These are phyloP conservation scores for Metellina segmentata DNA, from an alignment of 2,888 invertebrate genomes.

Conservation along the genomic window DNA sequence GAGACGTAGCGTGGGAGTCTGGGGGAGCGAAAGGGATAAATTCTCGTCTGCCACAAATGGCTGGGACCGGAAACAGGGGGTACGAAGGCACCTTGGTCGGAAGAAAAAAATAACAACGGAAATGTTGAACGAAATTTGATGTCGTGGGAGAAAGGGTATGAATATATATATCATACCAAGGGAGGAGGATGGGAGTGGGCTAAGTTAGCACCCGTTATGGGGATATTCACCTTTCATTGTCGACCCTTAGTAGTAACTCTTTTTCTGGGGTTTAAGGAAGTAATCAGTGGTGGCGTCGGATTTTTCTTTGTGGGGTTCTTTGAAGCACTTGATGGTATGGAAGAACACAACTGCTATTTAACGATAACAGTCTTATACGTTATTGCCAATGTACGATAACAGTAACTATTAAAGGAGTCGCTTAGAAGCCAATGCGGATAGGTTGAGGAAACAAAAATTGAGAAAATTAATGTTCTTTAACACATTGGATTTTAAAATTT, in stretches of 20 bases:
- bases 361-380: no score
- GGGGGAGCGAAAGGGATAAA: conserved; percentile 74
- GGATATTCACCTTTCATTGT: conserved; percentile 33
- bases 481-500: no score
- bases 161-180: conserved; percentile 62
- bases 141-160: conserved; percentile 75
- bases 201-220: conserved; percentile 42
- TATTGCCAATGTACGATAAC: no score
- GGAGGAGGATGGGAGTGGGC: conserved; percentile 29
- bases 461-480: no score
- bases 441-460: no score
- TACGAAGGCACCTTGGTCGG: conserved; percentile 13
- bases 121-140: conserved; percentile 75
- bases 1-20: conserved; percentile 68
- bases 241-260: not conserved
- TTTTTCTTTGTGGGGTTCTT: not conserved
- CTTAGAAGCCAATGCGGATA: no score
- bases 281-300: not conserved
- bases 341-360: no score
- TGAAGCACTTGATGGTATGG: no score
- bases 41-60: conserved; percentile 26
- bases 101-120: conserved; percentile 74
- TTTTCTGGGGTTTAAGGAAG: not conserved
- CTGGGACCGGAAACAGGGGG: conserved; percentile 51
- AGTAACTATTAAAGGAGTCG: no score